Base-by-base conservation (phyloP, 2,888 invertebrate genomes). In the Drosophila borealis region DNA sequence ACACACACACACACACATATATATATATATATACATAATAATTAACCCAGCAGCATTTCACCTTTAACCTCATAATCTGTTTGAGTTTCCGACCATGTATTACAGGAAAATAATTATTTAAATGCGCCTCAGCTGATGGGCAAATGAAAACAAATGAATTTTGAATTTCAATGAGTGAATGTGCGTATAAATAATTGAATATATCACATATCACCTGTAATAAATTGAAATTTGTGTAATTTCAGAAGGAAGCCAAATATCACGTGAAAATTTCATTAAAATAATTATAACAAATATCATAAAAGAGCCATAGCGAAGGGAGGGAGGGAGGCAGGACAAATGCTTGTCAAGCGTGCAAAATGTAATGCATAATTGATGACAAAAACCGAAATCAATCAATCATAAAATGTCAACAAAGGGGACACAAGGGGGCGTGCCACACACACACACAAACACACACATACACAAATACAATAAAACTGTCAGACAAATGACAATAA, bases 281-380 rank as follows among this genome's bases (percentile, higher is more conserved):
- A 81, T 81, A 70, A 85, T 83, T 85, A 85, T 63, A 78, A 71
- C 74, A 78, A 74, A 81, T 65, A 57, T 37, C 33, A 42, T n/a
- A 45, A 42, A 6, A 29, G 49, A 13, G 48, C 62, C 45, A 50
- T n/a, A 25, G n/a, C 36, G 46, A 49, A 25, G 11, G 8, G 34
- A 46, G 6, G n/a, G 8, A 13, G 49, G 34, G 29, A 17, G 46
- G 33, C 25, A 45, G 61, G 48, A 63, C 81, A 81, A 75, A 69
- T 74, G 85, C 72, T 65, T 75, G 69, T 64, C 80, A 84, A 78
- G 82, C 88, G 88, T 73, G 70, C 75, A 87, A 88, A 83, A 85
- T 86, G 66, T 79, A 74, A 84, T 86, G 70, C 80, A 86, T 86
- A 85, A 86, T 86, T 89, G 89, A 84, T 89, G 75, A 69, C 78